phyloP scores from a whole-genome alignment of 2,888 invertebrate genomes.

The Serripes groenlandicus region DNA sequence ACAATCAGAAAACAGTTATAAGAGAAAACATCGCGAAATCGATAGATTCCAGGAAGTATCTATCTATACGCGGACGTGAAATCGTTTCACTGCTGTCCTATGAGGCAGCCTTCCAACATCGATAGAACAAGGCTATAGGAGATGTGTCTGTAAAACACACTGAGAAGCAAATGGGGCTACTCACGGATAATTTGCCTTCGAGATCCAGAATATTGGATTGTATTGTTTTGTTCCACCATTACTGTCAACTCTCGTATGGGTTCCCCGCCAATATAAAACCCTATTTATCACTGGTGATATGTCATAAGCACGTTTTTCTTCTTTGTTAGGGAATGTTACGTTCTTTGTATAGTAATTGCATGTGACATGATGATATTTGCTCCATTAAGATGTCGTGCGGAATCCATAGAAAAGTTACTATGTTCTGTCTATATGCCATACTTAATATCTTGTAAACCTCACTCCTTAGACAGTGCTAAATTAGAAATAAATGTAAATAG shows the following conservation, averaged over 20 bases:
- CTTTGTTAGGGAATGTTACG: too few species aligned
- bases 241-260: conserved; percentile 8
- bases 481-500: too few species aligned
- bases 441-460: too few species aligned
- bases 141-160: conserved; percentile 3
- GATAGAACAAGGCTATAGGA: neutral
- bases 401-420: too few species aligned
- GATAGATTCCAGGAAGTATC: conserved; percentile 7
- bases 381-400: too few species aligned
- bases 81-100: neutral
- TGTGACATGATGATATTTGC: too few species aligned
- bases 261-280: neutral
- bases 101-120: neutral
- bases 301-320: too few species aligned
- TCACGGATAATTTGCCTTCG: neutral
- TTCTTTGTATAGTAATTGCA: too few species aligned
- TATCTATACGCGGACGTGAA: neutral
- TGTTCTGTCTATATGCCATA: too few species aligned
- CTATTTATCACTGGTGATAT: conserved; percentile 15
- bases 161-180: conserved; percentile 1
- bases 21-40: conserved; percentile 11
- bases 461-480: too few species aligned
- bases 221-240: conserved; percentile 11
- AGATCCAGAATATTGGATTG: conserved; percentile 12
- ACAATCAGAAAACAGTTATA: conserved; percentile 5